These are phyloP conservation scores for Camponotus floridanus DNA, from an alignment of 1,140 invertebrate species.

Conservation along the genomic window DNA sequence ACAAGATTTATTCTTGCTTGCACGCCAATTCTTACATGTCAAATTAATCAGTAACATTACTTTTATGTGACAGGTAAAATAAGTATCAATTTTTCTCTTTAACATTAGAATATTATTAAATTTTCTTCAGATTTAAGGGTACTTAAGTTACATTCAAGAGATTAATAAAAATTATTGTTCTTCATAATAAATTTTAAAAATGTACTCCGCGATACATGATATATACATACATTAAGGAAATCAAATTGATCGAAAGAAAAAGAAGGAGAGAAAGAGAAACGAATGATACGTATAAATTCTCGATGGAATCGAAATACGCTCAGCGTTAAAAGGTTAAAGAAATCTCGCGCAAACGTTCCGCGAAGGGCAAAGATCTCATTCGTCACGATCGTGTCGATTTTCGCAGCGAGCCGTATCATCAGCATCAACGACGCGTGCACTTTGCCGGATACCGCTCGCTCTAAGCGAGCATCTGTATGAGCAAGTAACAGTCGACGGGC, in stretches of 20 bases:
- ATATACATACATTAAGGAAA: not conserved
- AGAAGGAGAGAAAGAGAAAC: not conserved
- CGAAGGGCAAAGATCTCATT: constrained; percentile 24
- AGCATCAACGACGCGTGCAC: constrained; percentile 3
- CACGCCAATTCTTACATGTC: not conserved
- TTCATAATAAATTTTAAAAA: not conserved
- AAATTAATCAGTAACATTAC: not conserved
- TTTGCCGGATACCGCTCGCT: constrained; percentile 1
- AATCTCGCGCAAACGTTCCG: constrained; percentile 13
- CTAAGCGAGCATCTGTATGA: constrained; percentile 25
- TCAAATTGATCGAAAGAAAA: not conserved
- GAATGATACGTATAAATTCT: not conserved
- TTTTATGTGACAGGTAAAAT: not conserved
- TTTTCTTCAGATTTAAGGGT: not conserved
- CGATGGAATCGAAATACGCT: not conserved
- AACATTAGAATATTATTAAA: not conserved
- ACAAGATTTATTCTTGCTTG: not conserved
- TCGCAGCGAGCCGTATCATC: constrained; percentile 4
- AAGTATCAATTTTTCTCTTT: not conserved
- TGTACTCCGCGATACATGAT: not conserved
- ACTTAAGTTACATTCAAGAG: not conserved
- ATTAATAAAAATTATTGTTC: not conserved
- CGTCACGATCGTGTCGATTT: constrained; percentile 31
- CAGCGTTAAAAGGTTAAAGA: not conserved
- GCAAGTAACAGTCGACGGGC: constrained; percentile 65